These are phyloP conservation scores for Pissodes strobi DNA, from an alignment of 1,140 invertebrate genomes.

Conservation along the genomic window DNA sequence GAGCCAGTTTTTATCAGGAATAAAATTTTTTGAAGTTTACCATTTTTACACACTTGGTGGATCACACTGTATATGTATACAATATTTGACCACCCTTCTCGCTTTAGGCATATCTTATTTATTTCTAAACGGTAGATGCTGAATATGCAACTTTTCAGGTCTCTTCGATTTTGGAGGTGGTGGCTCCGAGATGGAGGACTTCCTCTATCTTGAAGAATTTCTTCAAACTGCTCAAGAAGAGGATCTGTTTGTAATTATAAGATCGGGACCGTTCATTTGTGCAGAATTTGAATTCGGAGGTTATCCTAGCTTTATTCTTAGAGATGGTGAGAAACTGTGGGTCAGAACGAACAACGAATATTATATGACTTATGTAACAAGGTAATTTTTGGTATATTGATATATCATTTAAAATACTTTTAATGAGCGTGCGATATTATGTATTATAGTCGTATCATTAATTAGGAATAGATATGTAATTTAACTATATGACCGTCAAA, in stretches of 20 bases:
- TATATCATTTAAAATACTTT: not conserved
- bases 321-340: conserved; percentile 43
- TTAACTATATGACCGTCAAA: no score
- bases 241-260: conserved; percentile 80
- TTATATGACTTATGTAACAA: conserved; percentile 57
- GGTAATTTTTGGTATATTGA: not conserved
- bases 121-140: no score
- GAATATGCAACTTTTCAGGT: no score
- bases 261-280: conserved; percentile 90
- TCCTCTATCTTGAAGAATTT: conserved; percentile 65
- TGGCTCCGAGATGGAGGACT: conserved; percentile 72
- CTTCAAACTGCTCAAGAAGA: conserved; percentile 80
- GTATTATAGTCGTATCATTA: no score
- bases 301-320: conserved; percentile 42
- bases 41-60: no score
- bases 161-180: conserved; percentile 66
- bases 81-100: no score
- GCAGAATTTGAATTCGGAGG: conserved; percentile 72
- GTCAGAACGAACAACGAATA: conserved; percentile 59
- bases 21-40: no score
- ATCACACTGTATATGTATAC: no score
- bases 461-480: no score
- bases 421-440: no score
- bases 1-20: no score
- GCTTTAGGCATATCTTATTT: no score